Evolutionary conservation across 2,113 vertebrate species (phyloP).

Genomic region (Rhabdornis inornatus): DNA sequence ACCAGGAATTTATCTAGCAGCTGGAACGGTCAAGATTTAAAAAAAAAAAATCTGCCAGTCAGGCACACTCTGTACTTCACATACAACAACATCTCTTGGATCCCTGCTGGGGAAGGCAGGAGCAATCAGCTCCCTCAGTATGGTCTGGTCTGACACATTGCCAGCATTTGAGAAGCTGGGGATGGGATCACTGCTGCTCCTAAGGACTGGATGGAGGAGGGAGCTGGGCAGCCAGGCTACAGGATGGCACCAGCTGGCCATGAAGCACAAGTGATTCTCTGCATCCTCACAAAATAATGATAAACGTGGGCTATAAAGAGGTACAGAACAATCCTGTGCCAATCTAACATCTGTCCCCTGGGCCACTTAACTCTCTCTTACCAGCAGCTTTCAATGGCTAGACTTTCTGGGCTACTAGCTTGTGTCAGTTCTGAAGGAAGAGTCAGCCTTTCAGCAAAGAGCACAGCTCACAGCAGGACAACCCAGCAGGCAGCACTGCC

Average conservation of each 20-base stretch:
- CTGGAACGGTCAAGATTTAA: neutral
- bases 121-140: rapidly evolving
- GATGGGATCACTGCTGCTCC: neutral
- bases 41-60: neutral
- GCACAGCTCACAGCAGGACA: neutral
- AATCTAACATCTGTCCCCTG: neutral
- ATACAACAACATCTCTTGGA: neutral
- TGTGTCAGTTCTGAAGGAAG: neutral
- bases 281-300: neutral
- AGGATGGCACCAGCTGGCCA: neutral
- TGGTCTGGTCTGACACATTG: rapidly evolving
- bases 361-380: neutral
- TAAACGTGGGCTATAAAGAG: neutral
- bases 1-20: neutral
- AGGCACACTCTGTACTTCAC: neutral
- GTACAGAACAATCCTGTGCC: neutral
- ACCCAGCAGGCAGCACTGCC: neutral
- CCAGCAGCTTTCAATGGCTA: neutral
- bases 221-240: neutral
- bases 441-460: neutral
- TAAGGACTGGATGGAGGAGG: neutral
- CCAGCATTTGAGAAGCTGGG: neutral
- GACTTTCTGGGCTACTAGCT: neutral
- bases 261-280: neutral
- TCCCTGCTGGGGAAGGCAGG: neutral